Evolutionary conservation across 1,140 invertebrate species (phyloP), one percentile per base, ranked within the genome.

Genomic region (Hermetia illucens): DNA sequence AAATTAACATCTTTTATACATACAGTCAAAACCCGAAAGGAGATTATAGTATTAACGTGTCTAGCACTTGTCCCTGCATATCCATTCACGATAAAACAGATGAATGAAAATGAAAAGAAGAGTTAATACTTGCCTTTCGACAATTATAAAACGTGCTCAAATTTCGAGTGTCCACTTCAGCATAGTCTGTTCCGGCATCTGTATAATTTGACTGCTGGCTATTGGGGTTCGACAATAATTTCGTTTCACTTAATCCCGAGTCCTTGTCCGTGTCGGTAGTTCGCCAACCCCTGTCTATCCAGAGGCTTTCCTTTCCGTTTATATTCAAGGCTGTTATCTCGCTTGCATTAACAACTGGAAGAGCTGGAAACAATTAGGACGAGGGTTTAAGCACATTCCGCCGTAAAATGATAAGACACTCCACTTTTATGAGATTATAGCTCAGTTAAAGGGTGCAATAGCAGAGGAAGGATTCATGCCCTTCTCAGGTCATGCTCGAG

Each of bases 81-180:
- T n/a, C n/a, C n/a, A n/a, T n/a, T n/a, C n/a, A n/a, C n/a, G n/a
- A n/a, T n/a, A n/a, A n/a, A n/a, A n/a, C 25, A 25, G 2, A 16
- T 17, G 8, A 20, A 36, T 36, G 34, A 17, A 36, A 36, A 15
- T 17, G 12, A 30, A 4, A 3, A 4, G 4, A 4, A 4, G 29
- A 3, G 12, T n/a, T 12, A 34, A 4, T 15, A 38, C 44, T 41
- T 25, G 51, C 57, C 47, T 59, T 59, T 39, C 57, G 47, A 36
- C 57, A 75, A 42, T 82, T 83, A 57, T 87, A 85, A 51, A 87
- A 88, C 0, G 82, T 86, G 9, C 79, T 82, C 40, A 87, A 51
- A 48, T 68, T 76, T 27, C 74, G 62, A 6, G 74, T 75, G 53
- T 84, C 80, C 2, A 83, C 80, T 62, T 84, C 80, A 0, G 81